These are phyloP conservation scores for Apamea sordens DNA, from an alignment of 2,888 invertebrate species.

Conservation along the genomic window DNA sequence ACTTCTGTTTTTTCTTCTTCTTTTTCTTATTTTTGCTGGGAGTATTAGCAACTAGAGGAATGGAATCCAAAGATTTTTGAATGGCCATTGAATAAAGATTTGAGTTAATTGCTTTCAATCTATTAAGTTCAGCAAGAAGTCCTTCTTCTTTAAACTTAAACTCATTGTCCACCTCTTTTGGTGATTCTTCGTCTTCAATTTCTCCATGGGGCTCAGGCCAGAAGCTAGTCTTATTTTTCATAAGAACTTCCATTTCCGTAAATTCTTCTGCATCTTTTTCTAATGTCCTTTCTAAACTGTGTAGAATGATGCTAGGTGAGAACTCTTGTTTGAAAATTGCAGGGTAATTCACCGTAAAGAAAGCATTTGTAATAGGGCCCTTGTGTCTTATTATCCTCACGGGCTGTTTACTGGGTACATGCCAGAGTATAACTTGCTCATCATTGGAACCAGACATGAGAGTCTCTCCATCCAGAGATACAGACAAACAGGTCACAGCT, in stretches of 20 bases:
- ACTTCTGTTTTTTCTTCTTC: constrained; percentile 70
- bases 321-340: constrained; percentile 91
- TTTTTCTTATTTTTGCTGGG: constrained; percentile 76
- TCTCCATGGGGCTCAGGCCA: constrained; percentile 78
- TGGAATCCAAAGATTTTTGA: constrained; percentile 82
- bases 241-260: constrained; percentile 84
- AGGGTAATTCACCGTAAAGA: constrained; percentile 91
- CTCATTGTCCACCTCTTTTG: constrained; percentile 75
- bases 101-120: constrained; percentile 90
- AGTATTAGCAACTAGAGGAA: constrained; percentile 60
- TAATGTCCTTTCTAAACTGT: constrained; percentile 91
- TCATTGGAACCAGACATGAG: constrained; percentile 95
- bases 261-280: constrained; percentile 88
- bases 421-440: constrained; percentile 94
- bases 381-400: constrained; percentile 93
- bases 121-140: constrained; percentile 87
- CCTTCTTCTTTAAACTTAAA: constrained; percentile 76
- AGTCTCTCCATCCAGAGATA: constrained; percentile 93
- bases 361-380: constrained; percentile 93
- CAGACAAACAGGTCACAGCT: constrained; percentile 92
- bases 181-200: constrained; percentile 59
- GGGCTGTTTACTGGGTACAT: constrained; percentile 94
- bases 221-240: constrained; percentile 82
- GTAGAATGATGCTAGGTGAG: constrained; percentile 89
- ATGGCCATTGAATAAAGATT: constrained; percentile 90